A percentile compares a stretch with the other conserved stretches of the same genome.
phyloP scores from a whole-genome alignment of 2,888 invertebrate genomes.

The Torymus aiolomorphi region DNA sequence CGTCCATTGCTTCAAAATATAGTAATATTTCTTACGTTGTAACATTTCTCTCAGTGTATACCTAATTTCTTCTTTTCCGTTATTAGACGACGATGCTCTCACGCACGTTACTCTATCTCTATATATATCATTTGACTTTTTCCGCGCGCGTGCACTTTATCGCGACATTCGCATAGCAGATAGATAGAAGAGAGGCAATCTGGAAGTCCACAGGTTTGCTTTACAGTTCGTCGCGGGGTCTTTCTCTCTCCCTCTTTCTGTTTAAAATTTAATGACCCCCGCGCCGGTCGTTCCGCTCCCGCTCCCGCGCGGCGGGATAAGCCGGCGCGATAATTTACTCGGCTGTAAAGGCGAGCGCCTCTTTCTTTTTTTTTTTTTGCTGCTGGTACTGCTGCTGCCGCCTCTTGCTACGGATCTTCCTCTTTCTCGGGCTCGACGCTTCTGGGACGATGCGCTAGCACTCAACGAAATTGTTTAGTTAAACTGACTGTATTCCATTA shows the following conservation, averaged over 20 bases:
- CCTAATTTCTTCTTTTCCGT: too few species aligned
- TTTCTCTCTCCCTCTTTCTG: slow-evolving; percentile 9
- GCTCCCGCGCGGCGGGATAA: slow-evolving; percentile 27
- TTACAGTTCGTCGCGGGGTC: slow-evolving; percentile 37
- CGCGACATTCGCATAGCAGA: too few species aligned
- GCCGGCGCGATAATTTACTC: slow-evolving; percentile 48
- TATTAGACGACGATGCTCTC: too few species aligned
- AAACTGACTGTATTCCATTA: slow-evolving; percentile 39
- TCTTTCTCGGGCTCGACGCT: background rate
- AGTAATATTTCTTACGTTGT: too few species aligned
- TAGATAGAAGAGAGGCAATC: slow-evolving; percentile 20
- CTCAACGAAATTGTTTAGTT: slow-evolving; percentile 48
- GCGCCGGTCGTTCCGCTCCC: slow-evolving; percentile 39
- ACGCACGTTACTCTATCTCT: too few species aligned
- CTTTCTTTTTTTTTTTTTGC: slow-evolving; percentile 6
- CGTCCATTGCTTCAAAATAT: too few species aligned
- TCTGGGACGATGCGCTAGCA: slow-evolving; percentile 17
- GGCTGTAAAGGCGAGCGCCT: slow-evolving; percentile 32
- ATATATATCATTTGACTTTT: too few species aligned
- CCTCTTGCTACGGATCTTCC: background rate
- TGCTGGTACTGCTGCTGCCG: background rate
- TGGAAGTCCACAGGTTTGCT: slow-evolving; percentile 45
- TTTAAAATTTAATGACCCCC: slow-evolving; percentile 51
- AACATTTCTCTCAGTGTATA: too few species aligned
- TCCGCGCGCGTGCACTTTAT: too few species aligned